phyloP scores from a whole-genome alignment of 2,888 invertebrate genomes.

The Mesorhabditis sp. region DNA sequence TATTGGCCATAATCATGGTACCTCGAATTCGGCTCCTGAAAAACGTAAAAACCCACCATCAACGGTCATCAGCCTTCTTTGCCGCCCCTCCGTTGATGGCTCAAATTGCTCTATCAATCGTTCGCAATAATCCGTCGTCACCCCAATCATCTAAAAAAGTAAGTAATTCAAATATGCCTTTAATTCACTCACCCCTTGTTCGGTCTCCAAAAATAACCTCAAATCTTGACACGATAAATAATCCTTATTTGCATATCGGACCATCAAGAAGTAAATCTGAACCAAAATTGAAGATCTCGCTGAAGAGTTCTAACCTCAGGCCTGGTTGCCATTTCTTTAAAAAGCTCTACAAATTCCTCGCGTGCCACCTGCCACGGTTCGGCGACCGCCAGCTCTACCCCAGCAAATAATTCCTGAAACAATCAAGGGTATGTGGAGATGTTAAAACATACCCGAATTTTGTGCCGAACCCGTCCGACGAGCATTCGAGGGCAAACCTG shows the following conservation, averaged over 20 bases:
- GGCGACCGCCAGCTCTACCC: conserved; percentile 56
- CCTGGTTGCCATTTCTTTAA: conserved; percentile 66
- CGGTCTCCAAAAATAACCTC: conserved; percentile 66
- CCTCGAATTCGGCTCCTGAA: neutral
- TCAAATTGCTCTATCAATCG: conserved; percentile 65
- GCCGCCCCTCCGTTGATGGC: conserved; percentile 64
- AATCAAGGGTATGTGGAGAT: conserved; percentile 18
- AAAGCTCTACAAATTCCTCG: conserved; percentile 65
- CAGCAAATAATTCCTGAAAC: conserved; percentile 62
- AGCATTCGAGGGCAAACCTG: conserved; percentile 59
- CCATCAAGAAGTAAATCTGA: conserved; percentile 64
- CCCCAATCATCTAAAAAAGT: conserved; percentile 62
- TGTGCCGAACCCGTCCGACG: conserved; percentile 62
- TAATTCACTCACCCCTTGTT: conserved; percentile 63
- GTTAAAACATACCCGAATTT: conserved; percentile 61
- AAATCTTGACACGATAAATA: conserved; percentile 65
- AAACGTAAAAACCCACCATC: conserved; percentile 60
- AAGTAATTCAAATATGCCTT: neutral
- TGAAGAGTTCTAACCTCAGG: conserved; percentile 60
- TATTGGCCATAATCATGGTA: neutral
- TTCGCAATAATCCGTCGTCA: conserved; percentile 64
- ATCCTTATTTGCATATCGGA: conserved; percentile 66
- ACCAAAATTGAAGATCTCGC: conserved; percentile 24
- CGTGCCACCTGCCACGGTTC: conserved; percentile 62
- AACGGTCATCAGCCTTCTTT: conserved; percentile 64